Evolutionary conservation across 1,140 invertebrate genomes (phyloP), one percentile per base, ranked within the genome.

Genomic region (Cydia pomonella): DNA sequence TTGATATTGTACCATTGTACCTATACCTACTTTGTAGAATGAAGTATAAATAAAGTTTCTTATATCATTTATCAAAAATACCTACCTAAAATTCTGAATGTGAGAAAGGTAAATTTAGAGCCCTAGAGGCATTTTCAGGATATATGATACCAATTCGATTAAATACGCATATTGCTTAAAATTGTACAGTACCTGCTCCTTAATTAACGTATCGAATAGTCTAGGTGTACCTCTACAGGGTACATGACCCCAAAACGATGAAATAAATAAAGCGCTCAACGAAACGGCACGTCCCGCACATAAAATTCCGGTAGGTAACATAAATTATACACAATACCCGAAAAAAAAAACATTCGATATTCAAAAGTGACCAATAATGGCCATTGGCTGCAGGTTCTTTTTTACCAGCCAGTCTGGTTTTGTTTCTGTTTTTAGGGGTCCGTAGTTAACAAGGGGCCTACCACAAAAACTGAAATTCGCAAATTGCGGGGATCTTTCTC

Each of bases 281-380:
- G 27, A 18, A 69, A 69, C 64, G 29, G 64, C 64, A 69, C 64
- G 64, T 69, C 33, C 7, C 64, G 64, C 41, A n/a, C 64, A 69
- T 69, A 69, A 69, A 69, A 69, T 10, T 6, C 27, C 64, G 10
- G 64, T 33, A 69, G 29, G 29, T 66, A 29, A 29, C 64, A 33
- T 69, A 38, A 69, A 23, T 69, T 33, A 69, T n/a, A 50, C 21
- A 69, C 64, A 69, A 69, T 66, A n/a, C 25, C 63, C 29, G 64
- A 63, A 66, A 66, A 69, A 64, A 66, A 69, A 69, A 69, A 69
- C 64, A 69, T 69, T 33, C 64, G 12, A 38, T 6, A 69, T 69
- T 18, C 29, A 33, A 69, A 38, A 38, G 6, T 33, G 10, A 16
- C 29, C 29, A 69, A 38, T 69, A 33, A 27, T 3, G 6, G 29